Evolutionary conservation across 2,888 invertebrate species (phyloP).

Genomic region (Branchipolynoe longqiensis): DNA sequence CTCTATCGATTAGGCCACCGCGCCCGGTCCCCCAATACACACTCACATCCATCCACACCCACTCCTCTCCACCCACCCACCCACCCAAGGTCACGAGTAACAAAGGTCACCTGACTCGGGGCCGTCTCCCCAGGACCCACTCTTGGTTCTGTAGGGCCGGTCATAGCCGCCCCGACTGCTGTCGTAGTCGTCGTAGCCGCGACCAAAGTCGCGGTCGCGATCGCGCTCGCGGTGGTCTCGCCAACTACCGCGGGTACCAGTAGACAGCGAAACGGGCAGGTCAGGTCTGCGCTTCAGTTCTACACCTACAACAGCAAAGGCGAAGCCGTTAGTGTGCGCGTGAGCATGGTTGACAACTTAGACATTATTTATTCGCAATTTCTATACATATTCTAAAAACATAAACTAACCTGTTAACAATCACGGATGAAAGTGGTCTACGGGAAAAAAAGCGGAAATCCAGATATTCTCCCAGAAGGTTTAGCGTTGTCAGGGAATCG

Average conservation of each 20-base stretch:
- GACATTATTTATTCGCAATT: too few relatives aligned
- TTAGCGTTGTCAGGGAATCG: too few relatives aligned
- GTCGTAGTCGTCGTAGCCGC: constrained; percentile 60
- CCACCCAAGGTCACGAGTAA: neutral
- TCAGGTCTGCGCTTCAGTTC: constrained; percentile 3
- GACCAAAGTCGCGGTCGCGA: constrained; percentile 34
- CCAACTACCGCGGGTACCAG: constrained; percentile 62
- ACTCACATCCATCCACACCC: neutral
- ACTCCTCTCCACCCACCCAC: neutral
- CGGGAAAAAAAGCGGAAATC: too few relatives aligned
- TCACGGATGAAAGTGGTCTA: too few relatives aligned
- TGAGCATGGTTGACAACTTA: too few relatives aligned
- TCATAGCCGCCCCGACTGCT: constrained; percentile 34
- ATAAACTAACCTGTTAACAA: too few relatives aligned
- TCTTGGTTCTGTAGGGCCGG: constrained; percentile 19
- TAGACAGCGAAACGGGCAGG: constrained; percentile 15
- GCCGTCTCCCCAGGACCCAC: constrained; percentile 43
- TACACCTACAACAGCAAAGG: constrained; percentile 8
- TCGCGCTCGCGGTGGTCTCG: constrained; percentile 64
- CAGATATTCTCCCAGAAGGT: too few relatives aligned
- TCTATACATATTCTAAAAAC: too few relatives aligned
- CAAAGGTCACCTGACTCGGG: constrained; percentile 15
- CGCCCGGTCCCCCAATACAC: too few relatives aligned
- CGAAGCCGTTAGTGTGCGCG: too few relatives aligned
- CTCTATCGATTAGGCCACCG: too few relatives aligned